Percentiles rank a stretch among this genome's conserved stretches.
These are phyloP conservation scores for Anarhynchus alexandrinus DNA, from an alignment of 2,113 vertebrate genomes.

Conservation along the genomic window DNA sequence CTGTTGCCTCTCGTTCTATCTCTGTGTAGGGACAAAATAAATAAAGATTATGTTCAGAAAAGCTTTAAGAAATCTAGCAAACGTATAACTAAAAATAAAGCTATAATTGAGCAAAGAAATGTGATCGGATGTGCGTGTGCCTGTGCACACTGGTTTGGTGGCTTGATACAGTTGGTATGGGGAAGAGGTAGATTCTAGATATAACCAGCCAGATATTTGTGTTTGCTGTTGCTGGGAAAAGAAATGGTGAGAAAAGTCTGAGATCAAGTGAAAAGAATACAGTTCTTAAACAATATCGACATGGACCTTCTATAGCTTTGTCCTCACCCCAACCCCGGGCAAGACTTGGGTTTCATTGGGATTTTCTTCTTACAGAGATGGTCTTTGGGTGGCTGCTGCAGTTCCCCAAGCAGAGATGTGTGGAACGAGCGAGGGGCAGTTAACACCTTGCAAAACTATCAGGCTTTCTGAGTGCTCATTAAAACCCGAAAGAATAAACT, in stretches of 20 bases:
- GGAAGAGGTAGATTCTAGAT: neutral
- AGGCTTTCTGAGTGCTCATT: neutral
- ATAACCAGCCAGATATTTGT: neutral
- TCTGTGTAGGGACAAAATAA: fast-evolving
- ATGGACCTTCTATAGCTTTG: neutral
- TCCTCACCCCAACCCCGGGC: neutral
- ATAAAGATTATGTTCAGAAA: neutral
- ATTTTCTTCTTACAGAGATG: neutral
- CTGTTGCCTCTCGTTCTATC: neutral
- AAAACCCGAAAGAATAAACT: neutral
- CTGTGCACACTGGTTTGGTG: neutral
- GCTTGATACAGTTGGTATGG: neutral
- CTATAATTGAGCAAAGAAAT: neutral
- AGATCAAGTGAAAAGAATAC: neutral
- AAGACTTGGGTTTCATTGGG: neutral
- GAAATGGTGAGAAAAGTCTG: neutral
- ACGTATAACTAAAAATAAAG: neutral
- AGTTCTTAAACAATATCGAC: neutral
- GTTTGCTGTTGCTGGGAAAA: neutral
- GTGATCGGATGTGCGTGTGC: neutral
- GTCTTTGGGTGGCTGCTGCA: neutral
- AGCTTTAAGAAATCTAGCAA: neutral
- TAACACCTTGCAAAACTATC: neutral
- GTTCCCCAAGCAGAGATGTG: neutral
- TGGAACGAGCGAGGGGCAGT: neutral